These are phyloP conservation scores for Aphaenogaster rudis DNA, from an alignment of 1,140 invertebrate species.

Conservation along the genomic window DNA sequence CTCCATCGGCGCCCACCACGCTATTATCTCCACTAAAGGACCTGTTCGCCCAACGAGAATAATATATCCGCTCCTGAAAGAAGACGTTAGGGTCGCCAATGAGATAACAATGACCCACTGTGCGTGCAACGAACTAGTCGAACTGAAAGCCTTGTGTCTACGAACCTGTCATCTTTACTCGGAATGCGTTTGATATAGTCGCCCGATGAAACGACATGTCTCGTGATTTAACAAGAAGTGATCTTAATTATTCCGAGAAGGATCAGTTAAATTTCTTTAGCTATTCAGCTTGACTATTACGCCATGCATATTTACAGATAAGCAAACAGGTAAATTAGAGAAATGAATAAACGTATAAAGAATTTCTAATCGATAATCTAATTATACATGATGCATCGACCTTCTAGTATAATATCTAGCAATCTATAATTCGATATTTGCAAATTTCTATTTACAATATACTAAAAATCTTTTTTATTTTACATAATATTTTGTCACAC, in stretches of 20 bases:
- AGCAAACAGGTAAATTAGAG: neutral
- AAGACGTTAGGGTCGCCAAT: constrained; percentile 66
- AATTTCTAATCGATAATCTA: constrained; percentile 4
- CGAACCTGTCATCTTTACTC: constrained; percentile 45
- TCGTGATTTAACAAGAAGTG: constrained; percentile 51
- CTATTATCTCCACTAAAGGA: constrained; percentile 54
- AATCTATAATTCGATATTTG: neutral
- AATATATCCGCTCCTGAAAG: constrained; percentile 31
- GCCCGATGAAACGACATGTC: neutral
- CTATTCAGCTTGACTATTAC: constrained; percentile 1
- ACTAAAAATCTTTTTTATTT: neutral
- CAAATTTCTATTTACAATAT: neutral
- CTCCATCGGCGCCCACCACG: constrained; percentile 31
- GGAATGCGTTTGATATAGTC: constrained; percentile 39
- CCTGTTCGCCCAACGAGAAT: constrained; percentile 48
- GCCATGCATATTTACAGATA: neutral
- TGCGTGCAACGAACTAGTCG: constrained; percentile 55
- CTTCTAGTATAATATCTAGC: neutral
- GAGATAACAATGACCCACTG: constrained; percentile 76
- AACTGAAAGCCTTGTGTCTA: constrained; percentile 59
- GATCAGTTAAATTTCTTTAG: constrained; percentile 5
- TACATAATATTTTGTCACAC: constrained; percentile 4
- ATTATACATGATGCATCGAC: neutral
- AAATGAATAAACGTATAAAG: constrained; percentile 4
- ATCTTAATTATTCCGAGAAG: constrained; percentile 47